Base-by-base conservation (phyloP, 2,797 vertebrate genomes). In the Sphaeramia orbicularis region DNA sequence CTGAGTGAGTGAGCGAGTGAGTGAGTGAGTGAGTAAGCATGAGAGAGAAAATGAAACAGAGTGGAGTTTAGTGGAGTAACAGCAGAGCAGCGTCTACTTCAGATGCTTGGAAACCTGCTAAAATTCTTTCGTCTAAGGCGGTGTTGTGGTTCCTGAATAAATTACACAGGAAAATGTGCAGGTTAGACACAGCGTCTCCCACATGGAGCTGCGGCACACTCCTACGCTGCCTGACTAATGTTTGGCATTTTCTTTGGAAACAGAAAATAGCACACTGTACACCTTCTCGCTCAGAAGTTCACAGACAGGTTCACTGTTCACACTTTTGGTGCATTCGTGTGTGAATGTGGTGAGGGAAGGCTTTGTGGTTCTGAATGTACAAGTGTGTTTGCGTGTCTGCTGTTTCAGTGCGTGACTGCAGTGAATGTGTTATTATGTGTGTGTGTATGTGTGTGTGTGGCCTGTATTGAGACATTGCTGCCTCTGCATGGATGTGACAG, bases 401-500 rank as follows among this genome's bases (percentile, higher is more conserved):
- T 55, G 53, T 12, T 4, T 55, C 18, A 11, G 14, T 24, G 52
- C 19, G 43, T 55, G 67, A 56, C 53, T 56, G 53, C 53, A 14
- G 40, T 30, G 30, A 56, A 54, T 64, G 72, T 41, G 45, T 58
- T 38, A 3, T 41, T 42, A 43, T 37, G 53, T 53, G 54, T 38
- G 51, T 18, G 53, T 21, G 41, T 36, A 38, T 38, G 65, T 27
- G 48, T 54, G 61, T 61, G 52, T 43, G 63, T 24, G 70, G 59
- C 19, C 21, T 50, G 19, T 52, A n/a, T 52, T 38, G 49, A 57
- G 59, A 64, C 38, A 36, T 56, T 32, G 44, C 40, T 27, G 90
- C 89, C 82, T 92, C 74, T 93, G 93, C 93, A 93, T 73, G 92
- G 67, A 75, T 91, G 83, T 89, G 89, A 73, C 52, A 16, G 65